Evolutionary conservation across 2,113 vertebrate species (phyloP).

Genomic region (Montifringilla adamsi): DNA sequence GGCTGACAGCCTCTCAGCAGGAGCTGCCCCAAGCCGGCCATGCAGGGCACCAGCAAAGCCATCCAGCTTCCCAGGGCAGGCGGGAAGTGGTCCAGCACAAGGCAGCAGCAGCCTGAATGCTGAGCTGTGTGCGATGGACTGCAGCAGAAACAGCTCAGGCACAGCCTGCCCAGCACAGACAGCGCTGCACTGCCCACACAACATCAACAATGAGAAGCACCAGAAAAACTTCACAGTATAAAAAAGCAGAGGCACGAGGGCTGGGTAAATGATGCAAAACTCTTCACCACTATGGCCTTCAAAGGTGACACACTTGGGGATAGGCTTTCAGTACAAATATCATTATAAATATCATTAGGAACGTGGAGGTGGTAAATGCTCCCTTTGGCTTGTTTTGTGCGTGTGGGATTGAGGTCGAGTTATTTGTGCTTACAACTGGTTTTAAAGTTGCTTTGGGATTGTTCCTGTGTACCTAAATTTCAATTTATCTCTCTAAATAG

Average conservation of each 20-base stretch:
- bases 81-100: accelerated
- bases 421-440: not conserved
- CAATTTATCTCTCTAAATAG: not conserved
- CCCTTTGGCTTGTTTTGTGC: not conserved
- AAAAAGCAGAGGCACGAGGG: not conserved
- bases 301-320: not conserved
- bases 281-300: not conserved
- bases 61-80: accelerated
- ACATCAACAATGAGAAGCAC: not conserved
- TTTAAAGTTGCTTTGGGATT: not conserved
- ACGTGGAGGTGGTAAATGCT: not conserved
- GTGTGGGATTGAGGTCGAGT: not conserved
- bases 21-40: not conserved
- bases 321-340: not conserved
- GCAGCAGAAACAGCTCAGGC: not conserved
- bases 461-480: not conserved
- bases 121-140: accelerated
- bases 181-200: too few species aligned
- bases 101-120: accelerated
- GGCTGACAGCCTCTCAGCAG: not conserved
- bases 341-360: not conserved
- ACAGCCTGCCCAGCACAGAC: not conserved
- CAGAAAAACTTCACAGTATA: not conserved
- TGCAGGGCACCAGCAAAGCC: not conserved
- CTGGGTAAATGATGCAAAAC: not conserved